Percentiles rank a stretch among this genome's conserved stretches.
Evolutionary conservation across 2,797 vertebrate species (phyloP).

Genomic region (Ataeniobius toweri): DNA sequence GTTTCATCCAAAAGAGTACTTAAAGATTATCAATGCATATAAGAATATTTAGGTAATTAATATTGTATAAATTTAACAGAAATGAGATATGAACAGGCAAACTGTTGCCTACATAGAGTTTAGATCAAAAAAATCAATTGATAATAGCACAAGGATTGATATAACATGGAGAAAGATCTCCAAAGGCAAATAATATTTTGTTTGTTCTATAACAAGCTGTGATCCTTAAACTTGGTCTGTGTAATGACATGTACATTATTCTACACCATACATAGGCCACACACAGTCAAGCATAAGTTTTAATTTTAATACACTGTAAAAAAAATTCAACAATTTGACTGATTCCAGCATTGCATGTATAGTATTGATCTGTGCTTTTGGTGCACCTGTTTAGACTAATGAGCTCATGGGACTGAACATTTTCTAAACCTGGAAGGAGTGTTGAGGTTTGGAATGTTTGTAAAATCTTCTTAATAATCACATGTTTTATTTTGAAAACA

Average conservation of each 20-base stretch:
- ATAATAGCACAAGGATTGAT: neutral
- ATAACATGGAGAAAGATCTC: neutral
- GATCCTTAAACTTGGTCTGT: neutral
- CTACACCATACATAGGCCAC: neutral
- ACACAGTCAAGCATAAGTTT: neutral
- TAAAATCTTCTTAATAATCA: neutral
- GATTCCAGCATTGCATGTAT: neutral
- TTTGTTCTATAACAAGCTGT: neutral
- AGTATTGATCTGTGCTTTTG: neutral
- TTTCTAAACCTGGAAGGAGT: neutral
- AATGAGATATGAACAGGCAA: neutral
- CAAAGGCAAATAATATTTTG: neutral
- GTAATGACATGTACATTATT: neutral
- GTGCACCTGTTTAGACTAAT: neutral
- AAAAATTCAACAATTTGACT: neutral
- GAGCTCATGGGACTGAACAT: too few species aligned
- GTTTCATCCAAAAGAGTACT: neutral
- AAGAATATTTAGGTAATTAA: neutral
- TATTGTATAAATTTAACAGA: neutral
- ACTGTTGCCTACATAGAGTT: neutral
- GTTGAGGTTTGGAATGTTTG: neutral
- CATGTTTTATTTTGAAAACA: neutral
- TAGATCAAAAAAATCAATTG: neutral
- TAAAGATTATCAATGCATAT: neutral
- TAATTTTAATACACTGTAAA: neutral